These are phyloP conservation scores for Uloborus diversus DNA, from an alignment of 1,140 invertebrate genomes.

Conservation along the genomic window DNA sequence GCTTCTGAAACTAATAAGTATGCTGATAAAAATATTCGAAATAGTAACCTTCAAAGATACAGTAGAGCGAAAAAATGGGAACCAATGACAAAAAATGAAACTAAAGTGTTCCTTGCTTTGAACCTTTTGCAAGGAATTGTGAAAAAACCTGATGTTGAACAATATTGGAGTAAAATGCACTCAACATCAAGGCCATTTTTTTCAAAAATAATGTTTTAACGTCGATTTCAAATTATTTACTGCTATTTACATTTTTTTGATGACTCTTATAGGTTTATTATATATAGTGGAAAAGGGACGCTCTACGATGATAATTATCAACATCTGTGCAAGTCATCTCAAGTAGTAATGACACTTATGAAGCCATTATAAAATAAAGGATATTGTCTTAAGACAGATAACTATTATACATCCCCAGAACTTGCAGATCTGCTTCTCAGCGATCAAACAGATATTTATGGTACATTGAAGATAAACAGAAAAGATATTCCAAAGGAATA, in stretches of 20 bases:
- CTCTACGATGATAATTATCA: constrained; percentile 7
- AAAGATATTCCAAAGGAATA: constrained; percentile 6
- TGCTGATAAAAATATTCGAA: background rate
- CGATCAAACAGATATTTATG: constrained; percentile 6
- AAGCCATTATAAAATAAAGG: background rate
- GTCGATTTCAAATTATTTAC: too few species aligned
- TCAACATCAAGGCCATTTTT: constrained; percentile 4
- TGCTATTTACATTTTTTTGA: too few species aligned
- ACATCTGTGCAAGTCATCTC: constrained; percentile 11
- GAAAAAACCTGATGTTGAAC: background rate
- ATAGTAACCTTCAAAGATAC: background rate
- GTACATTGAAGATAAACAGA: constrained; percentile 3
- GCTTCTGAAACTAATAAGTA: constrained; percentile 18
- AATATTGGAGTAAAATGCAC: too few species aligned
- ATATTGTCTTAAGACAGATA: constrained; percentile 16
- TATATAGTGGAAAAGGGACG: background rate
- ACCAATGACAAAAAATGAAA: constrained; percentile 3
- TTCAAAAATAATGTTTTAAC: too few species aligned
- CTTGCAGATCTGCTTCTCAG: constrained; percentile 8
- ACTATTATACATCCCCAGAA: constrained; percentile 2
- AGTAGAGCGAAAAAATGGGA: background rate
- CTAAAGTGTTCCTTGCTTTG: constrained; percentile 11
- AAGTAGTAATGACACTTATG: constrained; percentile 6
- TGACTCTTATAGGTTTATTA: background rate
- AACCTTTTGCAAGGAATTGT: constrained; percentile 13